phyloP scores from a whole-genome alignment of 2,888 invertebrate genomes.

The Brachyopa scutellaris region DNA sequence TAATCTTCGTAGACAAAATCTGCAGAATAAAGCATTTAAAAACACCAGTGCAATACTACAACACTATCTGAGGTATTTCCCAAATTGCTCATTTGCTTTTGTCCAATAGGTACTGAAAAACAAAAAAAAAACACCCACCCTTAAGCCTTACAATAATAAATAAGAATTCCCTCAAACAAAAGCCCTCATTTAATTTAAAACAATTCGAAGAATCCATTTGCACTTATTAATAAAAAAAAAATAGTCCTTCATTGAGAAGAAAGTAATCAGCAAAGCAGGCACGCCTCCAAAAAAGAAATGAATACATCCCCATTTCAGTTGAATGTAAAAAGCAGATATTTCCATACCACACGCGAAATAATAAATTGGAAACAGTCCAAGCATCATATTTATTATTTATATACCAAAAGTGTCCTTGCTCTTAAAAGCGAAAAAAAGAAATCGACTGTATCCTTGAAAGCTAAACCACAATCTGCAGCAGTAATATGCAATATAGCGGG shows the following conservation, averaged over 20 bases:
- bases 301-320: not conserved
- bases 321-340: not conserved
- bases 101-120: too few species aligned
- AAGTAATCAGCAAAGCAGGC: not conserved
- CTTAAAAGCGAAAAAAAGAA: not conserved
- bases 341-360: conserved; percentile 14
- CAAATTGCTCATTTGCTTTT: too few species aligned
- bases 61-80: too few species aligned
- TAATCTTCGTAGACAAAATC: too few species aligned
- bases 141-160: not conserved
- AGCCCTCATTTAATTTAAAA: not conserved
- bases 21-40: too few species aligned
- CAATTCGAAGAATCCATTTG: not conserved
- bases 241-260: not conserved
- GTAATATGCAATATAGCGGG: not conserved
- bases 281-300: not conserved
- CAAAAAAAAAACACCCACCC: too few species aligned
- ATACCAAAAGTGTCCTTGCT: not conserved
- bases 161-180: not conserved
- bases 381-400: conserved; percentile 7
- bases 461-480: not conserved
- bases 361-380: conserved; percentile 41
- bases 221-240: not conserved
- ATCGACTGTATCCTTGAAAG: not conserved
- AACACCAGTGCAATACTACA: too few species aligned